Conservation (phyloP, 2,113 vertebrate species). For the Gobio gobio region DNA sequence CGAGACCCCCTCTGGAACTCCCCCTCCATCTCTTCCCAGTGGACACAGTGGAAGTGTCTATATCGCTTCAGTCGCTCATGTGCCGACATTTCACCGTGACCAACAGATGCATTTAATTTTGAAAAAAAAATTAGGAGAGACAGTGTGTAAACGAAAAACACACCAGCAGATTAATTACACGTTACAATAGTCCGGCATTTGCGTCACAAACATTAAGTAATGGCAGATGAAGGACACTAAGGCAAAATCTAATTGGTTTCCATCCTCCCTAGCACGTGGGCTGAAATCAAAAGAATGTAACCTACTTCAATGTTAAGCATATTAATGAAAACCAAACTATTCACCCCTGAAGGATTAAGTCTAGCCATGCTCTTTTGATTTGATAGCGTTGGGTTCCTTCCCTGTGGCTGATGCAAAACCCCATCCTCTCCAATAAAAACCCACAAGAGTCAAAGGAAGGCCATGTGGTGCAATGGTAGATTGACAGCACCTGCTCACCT, state of each 20-base stretch:
- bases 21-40: conserved; percentile 16
- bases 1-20: neutral
- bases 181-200: conserved; percentile 68
- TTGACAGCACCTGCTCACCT: conserved; percentile 6
- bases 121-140: conserved; percentile 53
- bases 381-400: conserved; percentile 42
- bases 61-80: conserved; percentile 44
- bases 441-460: conserved; percentile 32
- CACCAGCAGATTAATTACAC: conserved; percentile 66
- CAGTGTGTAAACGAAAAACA: conserved; percentile 70
- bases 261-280: conserved; percentile 61
- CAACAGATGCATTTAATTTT: conserved; percentile 74
- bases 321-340: conserved; percentile 46
- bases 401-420: conserved; percentile 42
- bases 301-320: neutral
- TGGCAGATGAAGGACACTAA: conserved; percentile 69
- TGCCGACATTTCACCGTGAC: conserved; percentile 53
- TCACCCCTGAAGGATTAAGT: conserved; percentile 29
- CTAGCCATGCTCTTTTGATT: conserved; percentile 35
- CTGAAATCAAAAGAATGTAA: conserved; percentile 69
- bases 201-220: conserved; percentile 76
- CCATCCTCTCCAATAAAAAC: conserved; percentile 44
- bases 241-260: conserved; percentile 50
- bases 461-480: conserved; percentile 20
- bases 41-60: conserved; percentile 46